Evolutionary conservation across 2,888 invertebrate genomes (phyloP), one percentile per base, ranked within the genome.

Genomic region (Tiliacea citrago): DNA sequence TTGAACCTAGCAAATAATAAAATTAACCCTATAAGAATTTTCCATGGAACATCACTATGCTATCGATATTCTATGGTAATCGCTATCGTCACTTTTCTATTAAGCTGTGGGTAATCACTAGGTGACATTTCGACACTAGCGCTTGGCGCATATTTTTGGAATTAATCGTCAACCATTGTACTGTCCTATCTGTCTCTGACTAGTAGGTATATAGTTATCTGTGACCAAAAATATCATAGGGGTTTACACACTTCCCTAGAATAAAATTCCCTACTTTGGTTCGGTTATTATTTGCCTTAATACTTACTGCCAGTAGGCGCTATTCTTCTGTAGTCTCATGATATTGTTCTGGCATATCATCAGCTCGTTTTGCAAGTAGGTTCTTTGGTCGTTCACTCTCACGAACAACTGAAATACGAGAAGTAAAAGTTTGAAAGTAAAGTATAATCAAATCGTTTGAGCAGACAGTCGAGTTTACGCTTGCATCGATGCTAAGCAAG

Each of bases 301-400:
- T 88, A 95, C 96, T 95, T 92, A 96, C 96, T 95, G 94, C 95
- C 95, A 96, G 77, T 94, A 96, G 4, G 91, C 88, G 51, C 94
- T 94, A 77, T 95, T 95, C 79, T 91, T 94, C 89, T 96, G 96
- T 74, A 96, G 90, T 62, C 95, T 91, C 92, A 94, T 88, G 63
- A 96, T 96, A 79, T 96, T 96, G 81, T 95, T 95, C 83, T 96
- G 96, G 68, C 95, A 94, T 72, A 96, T 96, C 94, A 96, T 93
- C 71, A 96, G 88, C 86, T 96, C 96, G 80, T 96, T 96, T 86
- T 96, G 96, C 61, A 96, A 86, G 72, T 96, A 96, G 12, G 95
- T 96, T 74, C 96, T 92, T 84, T 96, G 96, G 83, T 96, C 96
- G 84, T 96, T 93, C n/a, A 96, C 96, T 81, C 96, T 87, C 21